Conservation (phyloP, 2,113 vertebrate species). For the cattle (Bos taurus) region DNA sequence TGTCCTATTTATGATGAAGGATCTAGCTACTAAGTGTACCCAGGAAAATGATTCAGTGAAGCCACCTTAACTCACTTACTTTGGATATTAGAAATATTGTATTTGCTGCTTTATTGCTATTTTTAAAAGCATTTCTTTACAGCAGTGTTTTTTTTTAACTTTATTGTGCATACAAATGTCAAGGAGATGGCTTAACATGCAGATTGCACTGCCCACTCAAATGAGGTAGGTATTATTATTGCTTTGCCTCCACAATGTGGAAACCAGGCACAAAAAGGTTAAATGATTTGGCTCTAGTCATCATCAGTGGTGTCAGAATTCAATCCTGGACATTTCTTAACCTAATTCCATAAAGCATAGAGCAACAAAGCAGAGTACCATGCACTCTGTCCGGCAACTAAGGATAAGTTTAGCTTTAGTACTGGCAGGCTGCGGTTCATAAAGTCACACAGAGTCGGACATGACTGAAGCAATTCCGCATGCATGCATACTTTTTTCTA, state of each 20-base stretch:
- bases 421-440: background rate
- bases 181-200: background rate
- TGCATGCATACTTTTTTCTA: background rate
- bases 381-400: background rate
- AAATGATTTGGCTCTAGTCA: background rate
- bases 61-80: background rate
- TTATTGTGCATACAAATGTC: background rate
- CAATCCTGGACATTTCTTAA: background rate
- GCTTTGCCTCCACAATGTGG: background rate
- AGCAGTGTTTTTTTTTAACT: conserved; percentile 13
- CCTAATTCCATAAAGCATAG: background rate
- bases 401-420: background rate
- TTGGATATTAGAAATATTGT: conserved; percentile 23
- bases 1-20: background rate
- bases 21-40: background rate
- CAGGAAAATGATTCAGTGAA: conserved; percentile 32
- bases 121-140: background rate
- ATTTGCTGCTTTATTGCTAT: background rate
- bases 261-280: background rate
- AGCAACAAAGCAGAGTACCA: background rate
- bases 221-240: background rate
- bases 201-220: background rate
- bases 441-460: background rate
- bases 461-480: background rate
- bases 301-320: background rate